Evolutionary conservation across 2,797 vertebrate genomes (phyloP).

Genomic region (Ataeniobius toweri): DNA sequence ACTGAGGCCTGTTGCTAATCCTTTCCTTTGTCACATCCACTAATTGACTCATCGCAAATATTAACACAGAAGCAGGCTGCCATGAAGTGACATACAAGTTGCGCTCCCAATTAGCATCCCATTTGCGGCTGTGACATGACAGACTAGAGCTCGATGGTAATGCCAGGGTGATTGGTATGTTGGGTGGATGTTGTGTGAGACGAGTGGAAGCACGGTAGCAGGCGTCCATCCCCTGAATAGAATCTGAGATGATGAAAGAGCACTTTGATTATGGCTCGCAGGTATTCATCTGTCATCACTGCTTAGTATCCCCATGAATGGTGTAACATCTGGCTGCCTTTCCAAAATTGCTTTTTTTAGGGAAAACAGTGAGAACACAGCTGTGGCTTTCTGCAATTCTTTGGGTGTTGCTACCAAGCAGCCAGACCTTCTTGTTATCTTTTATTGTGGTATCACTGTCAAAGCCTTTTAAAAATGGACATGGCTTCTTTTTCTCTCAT

Average conservation of each 20-base stretch:
- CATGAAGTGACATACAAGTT: constrained; percentile 23
- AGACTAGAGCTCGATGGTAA: constrained; percentile 47
- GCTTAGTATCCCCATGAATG: constrained; percentile 57
- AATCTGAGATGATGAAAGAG: constrained; percentile 77
- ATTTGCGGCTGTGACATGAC: constrained; percentile 39
- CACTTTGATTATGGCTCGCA: constrained; percentile 66
- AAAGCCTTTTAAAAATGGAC: too few species aligned
- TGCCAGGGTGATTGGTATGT: constrained; percentile 27
- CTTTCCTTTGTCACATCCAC: constrained; percentile 39
- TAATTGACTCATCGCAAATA: constrained; percentile 54
- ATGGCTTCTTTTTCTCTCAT: background rate
- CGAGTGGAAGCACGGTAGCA: background rate
- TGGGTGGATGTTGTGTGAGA: background rate
- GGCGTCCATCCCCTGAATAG: constrained; percentile 59
- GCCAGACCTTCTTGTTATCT: background rate
- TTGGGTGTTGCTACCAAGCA: background rate
- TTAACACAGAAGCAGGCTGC: constrained; percentile 32
- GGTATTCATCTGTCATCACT: constrained; percentile 75
- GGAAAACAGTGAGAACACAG: constrained; percentile 43
- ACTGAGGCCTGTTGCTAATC: constrained; percentile 47
- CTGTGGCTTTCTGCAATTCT: constrained; percentile 45
- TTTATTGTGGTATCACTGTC: background rate
- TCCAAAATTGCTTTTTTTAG: constrained; percentile 45
- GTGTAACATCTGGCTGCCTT: constrained; percentile 40
- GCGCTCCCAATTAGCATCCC: constrained; percentile 49